A percentile compares a stretch with the other conserved stretches of the same genome.
phyloP scores from a whole-genome alignment of 35 echinoderm and acorn worm genomes.

The Anneissia japonica region DNA sequence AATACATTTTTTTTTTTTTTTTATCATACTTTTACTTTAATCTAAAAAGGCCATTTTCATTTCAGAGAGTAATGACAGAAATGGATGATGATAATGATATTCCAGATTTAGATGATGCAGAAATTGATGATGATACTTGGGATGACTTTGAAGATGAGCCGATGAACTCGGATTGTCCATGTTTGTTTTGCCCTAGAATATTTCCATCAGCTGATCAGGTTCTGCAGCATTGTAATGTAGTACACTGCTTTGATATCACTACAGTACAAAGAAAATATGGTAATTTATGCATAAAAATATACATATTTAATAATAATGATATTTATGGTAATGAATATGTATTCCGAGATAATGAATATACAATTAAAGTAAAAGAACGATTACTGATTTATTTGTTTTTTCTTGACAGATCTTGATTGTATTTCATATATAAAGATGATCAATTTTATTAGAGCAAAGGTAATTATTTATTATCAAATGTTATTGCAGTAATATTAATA shows the following conservation, averaged over 20 bases:
- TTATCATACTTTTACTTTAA: no score
- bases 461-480: not conserved
- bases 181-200: conserved; percentile 52
- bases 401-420: conserved; percentile 60
- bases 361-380: not conserved
- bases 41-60: no score
- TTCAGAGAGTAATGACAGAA: no score
- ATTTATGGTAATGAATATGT: not conserved
- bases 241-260: conserved; percentile 38
- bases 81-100: conserved; percentile 23
- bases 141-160: conserved; percentile 42
- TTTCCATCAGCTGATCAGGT: conserved; percentile 12
- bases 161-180: not conserved
- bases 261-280: conserved; percentile 27
- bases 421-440: conserved; percentile 66
- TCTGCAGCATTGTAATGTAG: conserved; percentile 25
- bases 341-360: not conserved
- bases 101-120: conserved; percentile 33
- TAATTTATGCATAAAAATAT: conserved; percentile 4
- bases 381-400: not conserved
- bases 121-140: conserved; percentile 43
- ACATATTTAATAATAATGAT: not conserved
- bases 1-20: no score
- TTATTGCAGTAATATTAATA: not conserved
- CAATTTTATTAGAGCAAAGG: conserved; percentile 58